Percentiles rank a stretch among this genome's conserved stretches.
Evolutionary conservation across 2,888 invertebrate genomes (phyloP).

Genomic region (Lithophane leautieri): DNA sequence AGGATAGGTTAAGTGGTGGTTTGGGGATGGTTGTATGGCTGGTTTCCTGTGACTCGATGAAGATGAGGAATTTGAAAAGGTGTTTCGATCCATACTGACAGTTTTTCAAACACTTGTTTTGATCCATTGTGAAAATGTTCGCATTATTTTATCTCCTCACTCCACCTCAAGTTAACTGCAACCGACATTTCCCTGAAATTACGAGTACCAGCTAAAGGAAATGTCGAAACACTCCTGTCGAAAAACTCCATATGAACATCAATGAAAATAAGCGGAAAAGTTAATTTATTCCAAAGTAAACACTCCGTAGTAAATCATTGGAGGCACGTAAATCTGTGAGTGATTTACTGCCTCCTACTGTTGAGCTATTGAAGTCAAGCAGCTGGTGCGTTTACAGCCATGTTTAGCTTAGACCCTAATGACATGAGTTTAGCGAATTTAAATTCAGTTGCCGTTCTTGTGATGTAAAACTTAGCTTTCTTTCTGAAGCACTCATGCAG

Average conservation of each 20-base stretch:
- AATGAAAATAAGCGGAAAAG: conserved; percentile 52
- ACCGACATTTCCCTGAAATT: conserved; percentile 5
- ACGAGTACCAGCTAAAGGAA: not conserved
- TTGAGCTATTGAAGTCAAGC: conserved; percentile 22
- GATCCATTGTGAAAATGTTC: not conserved
- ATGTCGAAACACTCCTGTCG: conserved; percentile 28
- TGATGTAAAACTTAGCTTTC: not conserved
- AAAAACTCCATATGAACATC: conserved; percentile 47
- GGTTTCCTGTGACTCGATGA: conserved; percentile 19
- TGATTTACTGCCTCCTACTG: conserved; percentile 41
- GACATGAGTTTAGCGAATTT: conserved; percentile 10
- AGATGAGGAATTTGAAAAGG: not conserved
- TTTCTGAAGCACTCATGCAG: not conserved
- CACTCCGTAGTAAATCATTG: conserved; percentile 40
- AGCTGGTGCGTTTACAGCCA: conserved; percentile 24
- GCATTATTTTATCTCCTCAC: too few species aligned
- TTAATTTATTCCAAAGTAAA: conserved; percentile 55
- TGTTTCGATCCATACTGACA: too few species aligned
- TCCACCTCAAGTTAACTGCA: too few species aligned
- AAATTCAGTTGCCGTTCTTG: not conserved
- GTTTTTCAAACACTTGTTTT: not conserved
- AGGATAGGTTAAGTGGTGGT: conserved; percentile 46
- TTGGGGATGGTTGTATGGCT: conserved; percentile 2
- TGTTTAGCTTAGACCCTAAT: not conserved
- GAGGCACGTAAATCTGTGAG: conserved; percentile 40